Conservation (phyloP, 2,888 invertebrate species). For the Melipona bicolor region DNA sequence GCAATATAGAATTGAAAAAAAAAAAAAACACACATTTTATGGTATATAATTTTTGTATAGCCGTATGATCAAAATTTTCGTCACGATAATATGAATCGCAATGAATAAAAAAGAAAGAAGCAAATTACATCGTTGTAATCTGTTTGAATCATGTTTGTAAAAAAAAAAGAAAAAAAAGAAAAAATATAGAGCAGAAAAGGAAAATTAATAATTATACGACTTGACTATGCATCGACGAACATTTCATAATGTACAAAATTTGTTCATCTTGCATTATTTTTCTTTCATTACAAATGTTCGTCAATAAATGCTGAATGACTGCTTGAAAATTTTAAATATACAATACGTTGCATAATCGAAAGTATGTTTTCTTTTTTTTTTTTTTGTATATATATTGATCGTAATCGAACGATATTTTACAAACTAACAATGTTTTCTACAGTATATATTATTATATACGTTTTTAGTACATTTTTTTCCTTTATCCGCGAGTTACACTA, state of each 20-base stretch:
- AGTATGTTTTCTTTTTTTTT: conserved; percentile 18
- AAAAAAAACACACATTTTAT: conserved; percentile 10
- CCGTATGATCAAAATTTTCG: conserved; percentile 43
- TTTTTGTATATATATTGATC: conserved; percentile 32
- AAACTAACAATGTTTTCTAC: conserved; percentile 42
- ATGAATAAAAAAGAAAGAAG: neutral
- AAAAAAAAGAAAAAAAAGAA: neutral
- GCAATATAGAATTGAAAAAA: neutral
- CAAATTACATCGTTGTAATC: neutral
- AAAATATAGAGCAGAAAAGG: neutral
- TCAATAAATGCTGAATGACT: conserved; percentile 31
- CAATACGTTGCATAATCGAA: conserved; percentile 17
- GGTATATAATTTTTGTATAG: conserved; percentile 41
- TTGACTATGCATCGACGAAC: neutral
- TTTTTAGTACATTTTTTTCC: neutral
- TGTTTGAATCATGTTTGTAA: conserved; percentile 6
- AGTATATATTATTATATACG: neutral
- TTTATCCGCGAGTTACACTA: conserved; percentile 5
- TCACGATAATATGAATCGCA: conserved; percentile 1
- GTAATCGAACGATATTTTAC: conserved; percentile 32
- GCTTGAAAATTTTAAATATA: conserved; percentile 22
- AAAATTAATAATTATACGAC: conserved; percentile 1
- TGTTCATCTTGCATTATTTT: conserved; percentile 1
- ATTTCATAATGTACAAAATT: neutral
- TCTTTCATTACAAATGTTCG: conserved; percentile 14